Base-by-base conservation (phyloP, 2,888 invertebrate species). In the Tineola bisselliella region DNA sequence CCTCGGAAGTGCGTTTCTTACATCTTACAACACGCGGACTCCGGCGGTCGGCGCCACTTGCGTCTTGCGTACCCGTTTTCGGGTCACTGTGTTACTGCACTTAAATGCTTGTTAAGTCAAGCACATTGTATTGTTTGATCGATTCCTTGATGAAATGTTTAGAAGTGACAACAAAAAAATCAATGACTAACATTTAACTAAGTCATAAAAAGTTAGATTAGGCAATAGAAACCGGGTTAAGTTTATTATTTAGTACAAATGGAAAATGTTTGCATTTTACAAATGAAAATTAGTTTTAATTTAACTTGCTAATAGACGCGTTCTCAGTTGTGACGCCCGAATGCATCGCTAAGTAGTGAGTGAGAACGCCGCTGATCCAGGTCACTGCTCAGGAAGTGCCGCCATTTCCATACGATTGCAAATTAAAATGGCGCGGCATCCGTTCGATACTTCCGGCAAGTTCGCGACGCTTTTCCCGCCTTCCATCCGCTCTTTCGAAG, bases 361-460 rank as follows among this genome's bases (percentile, higher is more conserved):
- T 56, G 43, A 48, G 60, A 25, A 48, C 12, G 30, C 12, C 31
- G 19, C 15, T 64, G 62, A 69, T 69, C 64, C 69, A 66, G 68
- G 68, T 69, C 70, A 70, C 64, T 66, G 67, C 67, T 68, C 75
- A 76, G 77, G 79, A 81, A 77, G 72, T 70, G 68, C 69, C 66
- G 67, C 68, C 67, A 78, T 80, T 81, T 79, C 75, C 77, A 81
- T 77, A 74, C 69, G 70, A 71, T 75, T 77, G 72, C 75, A 76
- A 77, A 79, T 75, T 75, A 71, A 75, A 78, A 76, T 78, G 70
- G 71, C 68, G 64, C 68, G 68, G 69, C 71, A 71, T 79, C 77
- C 80, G 76, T 73, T 69, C 70, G 69, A 70, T 64, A 71, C 72
- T 77, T 75, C 76, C 76, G 75, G 69, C 66, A 65, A 61, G 69